Conservation (phyloP, 2,113 vertebrate genomes). For the Hemiscyllium ocellatum region DNA sequence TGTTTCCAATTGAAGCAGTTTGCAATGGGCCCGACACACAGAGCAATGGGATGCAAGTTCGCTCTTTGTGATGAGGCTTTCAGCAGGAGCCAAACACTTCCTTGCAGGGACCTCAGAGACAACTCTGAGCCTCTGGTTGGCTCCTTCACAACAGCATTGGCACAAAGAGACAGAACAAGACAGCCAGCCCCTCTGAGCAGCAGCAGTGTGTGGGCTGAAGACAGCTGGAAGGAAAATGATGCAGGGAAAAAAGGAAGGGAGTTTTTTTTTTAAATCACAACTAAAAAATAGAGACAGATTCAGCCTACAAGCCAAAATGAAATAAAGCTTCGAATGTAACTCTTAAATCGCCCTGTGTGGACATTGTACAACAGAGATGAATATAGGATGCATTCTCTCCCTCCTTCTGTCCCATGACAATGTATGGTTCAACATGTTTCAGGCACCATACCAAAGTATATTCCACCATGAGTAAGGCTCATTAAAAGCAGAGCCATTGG, state of each 20-base stretch:
- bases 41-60: neutral
- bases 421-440: neutral
- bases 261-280: neutral
- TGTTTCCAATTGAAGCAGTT: neutral
- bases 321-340: neutral
- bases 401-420: neutral
- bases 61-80: neutral
- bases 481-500: constrained; percentile 28
- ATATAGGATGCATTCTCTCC: neutral
- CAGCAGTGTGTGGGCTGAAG: neutral
- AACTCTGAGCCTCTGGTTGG: neutral
- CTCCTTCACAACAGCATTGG: neutral
- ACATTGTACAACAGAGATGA: neutral
- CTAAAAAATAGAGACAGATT: neutral
- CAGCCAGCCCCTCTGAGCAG: neutral
- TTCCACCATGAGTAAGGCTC: neutral
- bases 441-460: neutral
- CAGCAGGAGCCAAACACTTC: neutral
- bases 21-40: neutral
- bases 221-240: neutral
- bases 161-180: neutral
- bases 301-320: neutral
- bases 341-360: neutral
- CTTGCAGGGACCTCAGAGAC: neutral
- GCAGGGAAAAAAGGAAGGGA: neutral